Evolutionary conservation across 2,888 invertebrate species (phyloP), one percentile per base, ranked within the genome.

Genomic region (Stictocephala bisonia): DNA sequence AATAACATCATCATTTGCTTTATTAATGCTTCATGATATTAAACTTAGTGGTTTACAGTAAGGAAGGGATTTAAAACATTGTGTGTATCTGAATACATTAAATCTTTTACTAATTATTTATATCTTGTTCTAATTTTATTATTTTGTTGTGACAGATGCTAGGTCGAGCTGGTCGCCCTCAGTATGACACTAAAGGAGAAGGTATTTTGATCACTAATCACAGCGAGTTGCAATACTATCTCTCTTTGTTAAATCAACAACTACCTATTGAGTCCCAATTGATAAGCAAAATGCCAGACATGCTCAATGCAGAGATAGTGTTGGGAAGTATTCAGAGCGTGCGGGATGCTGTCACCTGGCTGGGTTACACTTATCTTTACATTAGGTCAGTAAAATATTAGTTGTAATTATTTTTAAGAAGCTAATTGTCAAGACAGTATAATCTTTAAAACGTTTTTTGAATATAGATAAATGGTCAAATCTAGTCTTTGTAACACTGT

Each of bases 171-270:
- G 99, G 99, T 74, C 89, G 99, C 20, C 99, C 99, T 0, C 97
- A 98, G 86, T 99, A 98, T 84, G 99, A 99, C 83, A 96, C 96
- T 0, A 97, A 98, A 85, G 99, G 97, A 74, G 95, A 96, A 85
- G 88, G 99, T 73, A 98, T 99, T 81, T 88, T 99, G 35, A 97
- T 99, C 69, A 99, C 99, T 0, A 99, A 99, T 84, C 99, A 99
- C 86, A 96, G 96, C 76, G 99, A 99, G 84, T 89, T 99, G 7
- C 98, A 99, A 81, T 99, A 97, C 85, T 99, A 99, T 85, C 86
- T 99, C 22, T 99, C 98, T 0, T 87, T 99, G 15, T 88, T 99
- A 77, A 99, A 99, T 86, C 99, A 99, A 83, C 99, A 99, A 83
- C 86, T 99, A 77, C 99, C 99, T 0, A 97, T 99, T 69, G 99